A percentile compares a stretch with the other conserved stretches of the same genome.
Conservation (phyloP, 2,113 vertebrate species). For the Larimichthys polyactis region DNA sequence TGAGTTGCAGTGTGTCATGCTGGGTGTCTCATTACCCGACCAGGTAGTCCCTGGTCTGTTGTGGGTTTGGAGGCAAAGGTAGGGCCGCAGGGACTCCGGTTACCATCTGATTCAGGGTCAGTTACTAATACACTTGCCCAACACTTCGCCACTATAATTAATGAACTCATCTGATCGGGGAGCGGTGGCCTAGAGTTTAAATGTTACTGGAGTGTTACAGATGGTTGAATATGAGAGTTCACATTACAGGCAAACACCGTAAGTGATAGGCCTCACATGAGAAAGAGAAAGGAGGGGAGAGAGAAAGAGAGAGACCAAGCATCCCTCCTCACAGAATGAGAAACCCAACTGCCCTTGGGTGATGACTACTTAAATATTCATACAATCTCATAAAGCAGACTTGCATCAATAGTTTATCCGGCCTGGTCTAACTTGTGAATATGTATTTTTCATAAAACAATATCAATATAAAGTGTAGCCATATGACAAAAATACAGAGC, state of each 20-base stretch:
- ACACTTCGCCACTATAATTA: slow-evolving; percentile 57
- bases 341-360: slow-evolving; percentile 57
- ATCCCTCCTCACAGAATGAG: slow-evolving; percentile 41
- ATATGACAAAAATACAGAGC: background rate
- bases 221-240: slow-evolving; percentile 74
- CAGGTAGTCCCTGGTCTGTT: slow-evolving; percentile 74
- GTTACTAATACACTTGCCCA: slow-evolving; percentile 60
- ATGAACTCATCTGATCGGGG: slow-evolving; percentile 72
- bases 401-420: slow-evolving; percentile 53
- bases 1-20: slow-evolving; percentile 28
- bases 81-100: slow-evolving; percentile 65
- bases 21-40: slow-evolving; percentile 78
- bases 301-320: slow-evolving; percentile 3
- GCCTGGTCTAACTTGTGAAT: background rate
- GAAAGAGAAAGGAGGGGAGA: slow-evolving; percentile 68
- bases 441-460: slow-evolving; percentile 42
- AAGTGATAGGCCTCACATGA: slow-evolving; percentile 75
- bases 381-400: slow-evolving; percentile 58
- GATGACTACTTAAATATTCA: slow-evolving; percentile 77
- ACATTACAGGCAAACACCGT: slow-evolving; percentile 74
- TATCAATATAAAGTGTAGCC: slow-evolving; percentile 8
- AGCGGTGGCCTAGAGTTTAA: slow-evolving; percentile 54
- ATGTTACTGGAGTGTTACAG: slow-evolving; percentile 60
- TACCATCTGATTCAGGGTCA: slow-evolving; percentile 74
- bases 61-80: slow-evolving; percentile 41